phyloP scores from a whole-genome alignment of 2,797 vertebrate species.

The Tarsius wallacei region DNA sequence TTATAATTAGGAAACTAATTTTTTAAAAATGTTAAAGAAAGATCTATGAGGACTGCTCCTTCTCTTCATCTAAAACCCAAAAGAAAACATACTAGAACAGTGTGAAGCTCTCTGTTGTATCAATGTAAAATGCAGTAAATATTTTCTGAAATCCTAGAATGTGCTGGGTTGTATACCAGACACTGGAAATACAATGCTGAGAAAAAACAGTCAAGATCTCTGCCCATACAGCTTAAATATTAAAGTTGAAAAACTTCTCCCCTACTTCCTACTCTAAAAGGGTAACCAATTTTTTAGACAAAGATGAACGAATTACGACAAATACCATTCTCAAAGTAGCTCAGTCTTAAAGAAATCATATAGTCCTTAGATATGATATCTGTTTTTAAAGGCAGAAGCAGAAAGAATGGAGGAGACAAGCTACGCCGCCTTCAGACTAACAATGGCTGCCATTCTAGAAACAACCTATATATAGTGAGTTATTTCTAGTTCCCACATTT shows the following conservation, averaged over 20 bases:
- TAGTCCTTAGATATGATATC: not conserved
- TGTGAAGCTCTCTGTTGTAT: not conserved
- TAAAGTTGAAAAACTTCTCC: constrained; percentile 11
- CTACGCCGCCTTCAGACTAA: not conserved
- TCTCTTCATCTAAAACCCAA: constrained; percentile 38
- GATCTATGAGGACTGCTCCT: not conserved
- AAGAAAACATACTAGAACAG: not conserved
- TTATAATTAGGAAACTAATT: constrained; percentile 42
- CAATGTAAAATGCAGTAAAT: not conserved
- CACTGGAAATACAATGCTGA: not conserved
- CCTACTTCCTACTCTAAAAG: not conserved
- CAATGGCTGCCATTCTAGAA: not conserved
- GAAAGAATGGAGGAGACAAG: not conserved
- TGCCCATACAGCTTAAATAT: not conserved
- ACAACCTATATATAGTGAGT: not conserved
- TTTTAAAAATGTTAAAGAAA: not conserved
- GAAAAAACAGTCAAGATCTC: not conserved
- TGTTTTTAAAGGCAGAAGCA: not conserved
- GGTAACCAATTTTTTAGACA: not conserved
- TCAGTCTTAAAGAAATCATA: not conserved
- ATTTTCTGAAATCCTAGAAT: not conserved
- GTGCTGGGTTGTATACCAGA: not conserved
- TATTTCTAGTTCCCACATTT: not conserved
- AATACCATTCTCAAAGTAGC: not conserved
- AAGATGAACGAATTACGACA: constrained; percentile 33